These are phyloP conservation scores for Hypomecis punctinalis DNA, from an alignment of 2,888 invertebrate species.

Conservation along the genomic window DNA sequence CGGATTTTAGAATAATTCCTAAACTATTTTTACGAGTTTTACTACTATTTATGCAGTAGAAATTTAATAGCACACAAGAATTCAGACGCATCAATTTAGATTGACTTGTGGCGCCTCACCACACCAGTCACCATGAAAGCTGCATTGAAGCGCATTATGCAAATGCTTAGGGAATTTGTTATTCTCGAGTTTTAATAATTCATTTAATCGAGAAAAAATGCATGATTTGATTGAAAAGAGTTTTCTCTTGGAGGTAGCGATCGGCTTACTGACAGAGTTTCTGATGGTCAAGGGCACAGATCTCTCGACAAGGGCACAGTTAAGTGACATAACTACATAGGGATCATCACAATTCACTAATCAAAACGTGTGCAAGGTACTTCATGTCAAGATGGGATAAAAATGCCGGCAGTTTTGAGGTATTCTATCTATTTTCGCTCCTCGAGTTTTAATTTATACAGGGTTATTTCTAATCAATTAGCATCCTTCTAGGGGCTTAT, in stretches of 20 bases:
- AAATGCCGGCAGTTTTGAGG: too few relatives aligned
- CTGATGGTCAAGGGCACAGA: constrained; percentile 11
- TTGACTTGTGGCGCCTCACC: constrained; percentile 25
- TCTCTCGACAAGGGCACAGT: background rate
- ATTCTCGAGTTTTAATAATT: constrained; percentile 21
- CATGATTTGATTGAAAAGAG: constrained; percentile 21
- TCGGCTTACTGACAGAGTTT: constrained; percentile 11
- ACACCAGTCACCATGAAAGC: constrained; percentile 27
- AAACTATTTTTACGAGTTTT: constrained; percentile 26
- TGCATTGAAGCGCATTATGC: constrained; percentile 27
- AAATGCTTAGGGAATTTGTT: constrained; percentile 24
- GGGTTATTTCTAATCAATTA: too few relatives aligned
- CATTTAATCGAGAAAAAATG: constrained; percentile 26
- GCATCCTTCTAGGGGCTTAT: too few relatives aligned
- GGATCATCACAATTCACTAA: too few relatives aligned
- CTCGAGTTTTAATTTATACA: too few relatives aligned
- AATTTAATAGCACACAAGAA: constrained; percentile 26
- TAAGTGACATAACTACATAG: background rate
- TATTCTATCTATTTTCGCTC: too few relatives aligned
- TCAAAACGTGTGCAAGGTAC: too few relatives aligned
- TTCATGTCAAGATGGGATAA: too few relatives aligned
- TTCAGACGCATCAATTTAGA: constrained; percentile 32
- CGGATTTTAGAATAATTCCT: constrained; percentile 10
- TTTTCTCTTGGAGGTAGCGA: constrained; percentile 20
- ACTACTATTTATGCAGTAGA: constrained; percentile 29